Conservation (phyloP, 2,113 vertebrate genomes). For the Ceyx melanurus region DNA sequence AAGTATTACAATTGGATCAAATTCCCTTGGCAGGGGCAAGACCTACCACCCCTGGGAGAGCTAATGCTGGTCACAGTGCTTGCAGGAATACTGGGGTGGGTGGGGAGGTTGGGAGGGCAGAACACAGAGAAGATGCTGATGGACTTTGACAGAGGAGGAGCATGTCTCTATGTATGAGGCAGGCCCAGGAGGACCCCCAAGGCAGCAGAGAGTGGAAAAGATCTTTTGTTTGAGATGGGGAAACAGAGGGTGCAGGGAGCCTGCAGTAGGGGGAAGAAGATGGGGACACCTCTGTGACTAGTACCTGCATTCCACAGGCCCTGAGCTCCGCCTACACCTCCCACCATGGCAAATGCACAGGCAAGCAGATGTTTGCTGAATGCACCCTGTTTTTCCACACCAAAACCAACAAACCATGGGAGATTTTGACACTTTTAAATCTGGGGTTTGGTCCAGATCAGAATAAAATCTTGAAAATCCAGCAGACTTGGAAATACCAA, state of each 20-base stretch:
- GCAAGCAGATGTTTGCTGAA: background rate
- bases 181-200: background rate
- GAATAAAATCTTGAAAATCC: background rate
- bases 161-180: background rate
- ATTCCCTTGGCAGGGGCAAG: background rate
- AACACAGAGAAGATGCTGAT: background rate
- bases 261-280: background rate
- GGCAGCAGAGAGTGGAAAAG: background rate
- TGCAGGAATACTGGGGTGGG: background rate
- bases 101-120: background rate
- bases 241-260: background rate
- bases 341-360: fast-evolving
- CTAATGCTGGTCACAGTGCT: background rate
- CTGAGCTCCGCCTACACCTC: background rate
- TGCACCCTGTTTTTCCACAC: background rate
- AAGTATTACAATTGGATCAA: background rate
- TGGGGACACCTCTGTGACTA: background rate
- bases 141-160: background rate
- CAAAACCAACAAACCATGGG: fast-evolving
- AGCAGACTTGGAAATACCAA: fast-evolving
- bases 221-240: background rate
- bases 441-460: background rate
- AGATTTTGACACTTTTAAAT: background rate
- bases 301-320: fast-evolving
- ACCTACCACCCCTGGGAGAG: background rate